Base-by-base conservation (phyloP, 1,140 invertebrate species). In the Portunus trituberculatus region DNA sequence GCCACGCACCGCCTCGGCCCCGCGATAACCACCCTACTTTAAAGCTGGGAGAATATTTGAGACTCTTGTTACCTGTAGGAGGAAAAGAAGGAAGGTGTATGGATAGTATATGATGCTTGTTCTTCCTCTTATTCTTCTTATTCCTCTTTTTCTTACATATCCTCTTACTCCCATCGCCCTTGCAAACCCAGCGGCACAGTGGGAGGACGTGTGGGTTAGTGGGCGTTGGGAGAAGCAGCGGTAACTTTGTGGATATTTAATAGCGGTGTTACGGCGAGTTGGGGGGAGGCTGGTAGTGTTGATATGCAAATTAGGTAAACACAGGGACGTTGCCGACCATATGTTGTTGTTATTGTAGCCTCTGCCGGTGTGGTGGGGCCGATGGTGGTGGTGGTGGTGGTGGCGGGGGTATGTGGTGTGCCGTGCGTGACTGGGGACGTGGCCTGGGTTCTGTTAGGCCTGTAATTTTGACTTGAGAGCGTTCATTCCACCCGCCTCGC, bases 261-360 rank as follows among this genome's bases (percentile, higher is more conserved):
- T 76, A 76, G 67, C 67, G 67, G 25, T 76, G 67, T 76, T 76
- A 76, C 67, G 67, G 67, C 67, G 67, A 20, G 67, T 7, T 76
- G 67, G 67, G 20, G 67, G 16, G 67, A 76, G 67, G 67, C 67
- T 76, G 67, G 67, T 76, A n/a, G 67, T 76, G 67, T 76, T 76
- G 67, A 76, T 76, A 76, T 76, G 67, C 67, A 76, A 76, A 76
- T 76, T 76, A 76, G 67, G 67, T 20, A 76, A 76, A 76, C 67
- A 76, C 67, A 76, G 67, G 67, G 67, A 76, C 8, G 67, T 7
- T 76, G 67, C 67, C 67, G 67, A 25, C 67, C 67, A 76, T 76
- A 76, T 76, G 67, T 76, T 76, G 67, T 76, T 76, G 67, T 76
- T 76, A 76, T 76, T 76, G 67, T 76, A 76, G 67, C 67, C n/a